Evolutionary conservation across 2,888 invertebrate genomes (phyloP).

Genomic region (Cerceris rybyensis): DNA sequence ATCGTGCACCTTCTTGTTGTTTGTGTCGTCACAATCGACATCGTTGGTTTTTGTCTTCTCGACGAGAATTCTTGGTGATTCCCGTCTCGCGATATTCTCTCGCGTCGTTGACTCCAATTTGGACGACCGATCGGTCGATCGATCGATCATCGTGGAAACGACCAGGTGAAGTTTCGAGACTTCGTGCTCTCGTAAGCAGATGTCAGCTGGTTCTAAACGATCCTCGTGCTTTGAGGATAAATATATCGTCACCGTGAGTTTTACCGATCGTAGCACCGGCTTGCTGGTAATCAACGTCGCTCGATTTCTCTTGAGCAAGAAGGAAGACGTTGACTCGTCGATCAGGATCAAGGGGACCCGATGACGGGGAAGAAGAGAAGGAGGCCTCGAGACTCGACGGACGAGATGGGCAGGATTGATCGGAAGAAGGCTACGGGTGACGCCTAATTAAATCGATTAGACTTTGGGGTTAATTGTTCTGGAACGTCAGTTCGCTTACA

Average conservation of each 20-base stretch:
- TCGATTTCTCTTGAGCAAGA: conserved; percentile 41
- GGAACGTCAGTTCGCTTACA: conserved; percentile 70
- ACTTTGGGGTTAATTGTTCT: conserved; percentile 79
- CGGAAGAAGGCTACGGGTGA: conserved; percentile 67
- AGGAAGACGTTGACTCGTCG: conserved; percentile 56
- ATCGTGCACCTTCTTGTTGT: neutral
- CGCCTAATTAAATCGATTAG: conserved; percentile 79
- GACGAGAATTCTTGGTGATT: too few relatives aligned
- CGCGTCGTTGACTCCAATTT: neutral
- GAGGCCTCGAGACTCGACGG: conserved; percentile 53
- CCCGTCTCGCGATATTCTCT: neutral
- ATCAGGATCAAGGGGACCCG: conserved; percentile 62
- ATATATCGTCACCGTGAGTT: neutral
- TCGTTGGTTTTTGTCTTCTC: too few relatives aligned
- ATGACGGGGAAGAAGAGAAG: conserved; percentile 66
- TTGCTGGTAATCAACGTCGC: conserved; percentile 22
- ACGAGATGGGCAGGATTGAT: conserved; percentile 68
- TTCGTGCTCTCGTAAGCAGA: neutral
- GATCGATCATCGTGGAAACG: neutral
- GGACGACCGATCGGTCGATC: neutral
- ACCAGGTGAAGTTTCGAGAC: neutral
- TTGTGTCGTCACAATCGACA: too few relatives aligned
- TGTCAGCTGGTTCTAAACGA: neutral
- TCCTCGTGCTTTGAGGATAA: neutral
- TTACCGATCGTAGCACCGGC: neutral